phyloP scores from a whole-genome alignment of 2,888 invertebrate species.

The Cataglyphis albicans region DNA sequence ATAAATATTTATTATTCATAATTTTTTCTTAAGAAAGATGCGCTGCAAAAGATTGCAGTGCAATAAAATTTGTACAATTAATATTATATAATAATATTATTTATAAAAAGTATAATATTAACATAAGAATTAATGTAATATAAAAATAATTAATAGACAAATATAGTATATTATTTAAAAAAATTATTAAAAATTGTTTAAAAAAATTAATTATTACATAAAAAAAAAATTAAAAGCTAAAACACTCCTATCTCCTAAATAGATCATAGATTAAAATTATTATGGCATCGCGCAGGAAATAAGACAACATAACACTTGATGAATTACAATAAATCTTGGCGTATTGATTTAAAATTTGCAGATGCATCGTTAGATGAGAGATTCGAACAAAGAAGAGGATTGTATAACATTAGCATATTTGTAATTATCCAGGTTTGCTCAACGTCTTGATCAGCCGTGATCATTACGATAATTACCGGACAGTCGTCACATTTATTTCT shows the following conservation, averaged over 20 bases:
- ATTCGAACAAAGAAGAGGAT: constrained; percentile 31
- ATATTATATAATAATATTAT: neutral
- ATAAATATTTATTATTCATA: neutral
- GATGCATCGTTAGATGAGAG: neutral
- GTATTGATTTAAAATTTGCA: neutral
- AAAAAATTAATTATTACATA: too few relatives aligned
- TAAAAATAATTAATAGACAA: too few relatives aligned
- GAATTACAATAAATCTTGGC: constrained; percentile 4
- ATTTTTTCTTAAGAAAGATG: neutral
- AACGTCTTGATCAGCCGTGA: constrained; percentile 38
- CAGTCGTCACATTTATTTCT: constrained; percentile 53
- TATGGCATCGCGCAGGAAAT: neutral
- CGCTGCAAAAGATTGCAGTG: neutral
- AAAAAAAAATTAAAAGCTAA: neutral
- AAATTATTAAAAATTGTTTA: too few relatives aligned
- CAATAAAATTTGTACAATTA: neutral
- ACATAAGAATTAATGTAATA: too few relatives aligned
- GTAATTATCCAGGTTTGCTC: constrained; percentile 39
- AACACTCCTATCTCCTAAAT: neutral
- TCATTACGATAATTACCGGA: constrained; percentile 35
- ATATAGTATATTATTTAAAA: too few relatives aligned
- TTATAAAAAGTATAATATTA: neutral
- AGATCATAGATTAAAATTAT: neutral
- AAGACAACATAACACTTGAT: constrained; percentile 4
- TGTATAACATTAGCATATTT: constrained; percentile 45